Evolutionary conservation across 1,140 invertebrate genomes (phyloP).

Genomic region (Drosophila punjabiensis): DNA sequence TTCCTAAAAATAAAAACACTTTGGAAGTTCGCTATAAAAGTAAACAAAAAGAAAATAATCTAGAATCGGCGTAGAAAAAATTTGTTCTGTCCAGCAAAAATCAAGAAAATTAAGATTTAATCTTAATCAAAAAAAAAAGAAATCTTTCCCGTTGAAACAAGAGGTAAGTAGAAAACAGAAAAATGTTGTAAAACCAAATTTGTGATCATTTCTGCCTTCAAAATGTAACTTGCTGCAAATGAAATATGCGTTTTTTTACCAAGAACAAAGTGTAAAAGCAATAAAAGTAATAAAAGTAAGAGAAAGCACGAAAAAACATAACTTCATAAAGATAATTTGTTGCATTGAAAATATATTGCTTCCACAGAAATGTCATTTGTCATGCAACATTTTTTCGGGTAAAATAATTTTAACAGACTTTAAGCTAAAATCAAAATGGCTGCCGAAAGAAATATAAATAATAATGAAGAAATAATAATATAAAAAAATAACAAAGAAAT

Average conservation of each 20-base stretch:
- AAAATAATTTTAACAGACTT: not conserved
- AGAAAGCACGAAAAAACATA: not conserved
- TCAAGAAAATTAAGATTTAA: not conserved
- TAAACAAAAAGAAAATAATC: no score
- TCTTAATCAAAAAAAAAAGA: not conserved
- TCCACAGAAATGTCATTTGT: not conserved
- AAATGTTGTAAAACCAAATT: not conserved
- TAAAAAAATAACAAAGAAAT: not conserved
- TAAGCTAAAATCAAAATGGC: not conserved
- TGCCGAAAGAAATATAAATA: not conserved
- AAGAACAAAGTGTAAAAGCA: not conserved
- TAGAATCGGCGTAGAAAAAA: not conserved
- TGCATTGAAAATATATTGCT: not conserved
- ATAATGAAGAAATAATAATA: not conserved
- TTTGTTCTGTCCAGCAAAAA: not conserved
- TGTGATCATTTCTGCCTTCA: not conserved
- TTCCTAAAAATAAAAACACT: no score
- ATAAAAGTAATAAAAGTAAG: no score
- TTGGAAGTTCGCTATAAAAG: not conserved
- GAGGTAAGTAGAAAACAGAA: not conserved
- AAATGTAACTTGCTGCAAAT: not conserved
- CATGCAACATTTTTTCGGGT: not conserved
- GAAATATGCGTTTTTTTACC: not conserved
- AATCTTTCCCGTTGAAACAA: not conserved
- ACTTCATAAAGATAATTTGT: not conserved